Percentiles rank a stretch among this genome's conserved stretches.
phyloP scores from a whole-genome alignment of 92 coral and sea anemone species.

The Zoanthus sansibaricus region DNA sequence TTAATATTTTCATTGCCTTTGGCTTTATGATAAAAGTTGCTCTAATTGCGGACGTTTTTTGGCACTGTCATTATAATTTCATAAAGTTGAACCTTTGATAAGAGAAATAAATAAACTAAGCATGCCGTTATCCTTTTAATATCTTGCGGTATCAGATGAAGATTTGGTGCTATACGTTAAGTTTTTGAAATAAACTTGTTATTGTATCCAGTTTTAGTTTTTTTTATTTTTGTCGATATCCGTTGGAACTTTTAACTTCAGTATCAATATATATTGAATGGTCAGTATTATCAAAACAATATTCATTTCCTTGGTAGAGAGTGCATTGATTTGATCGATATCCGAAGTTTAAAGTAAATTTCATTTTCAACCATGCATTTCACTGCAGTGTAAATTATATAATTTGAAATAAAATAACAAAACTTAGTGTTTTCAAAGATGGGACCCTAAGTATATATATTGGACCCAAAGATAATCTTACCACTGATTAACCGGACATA shows the following conservation, averaged over 20 bases:
- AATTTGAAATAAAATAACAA: not conserved
- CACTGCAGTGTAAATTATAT: not conserved
- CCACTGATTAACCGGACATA: not conserved
- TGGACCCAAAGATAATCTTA: not conserved
- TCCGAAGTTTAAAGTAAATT: not conserved
- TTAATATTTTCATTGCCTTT: not conserved
- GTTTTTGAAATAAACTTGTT: not conserved
- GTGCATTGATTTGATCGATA: not conserved
- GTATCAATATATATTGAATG: not conserved
- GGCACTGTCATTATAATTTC: too few species aligned
- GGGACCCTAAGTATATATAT: not conserved
- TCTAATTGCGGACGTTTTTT: constrained; percentile 1
- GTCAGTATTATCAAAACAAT: not conserved
- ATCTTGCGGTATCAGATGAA: not conserved
- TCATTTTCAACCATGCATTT: not conserved
- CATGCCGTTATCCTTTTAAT: too few species aligned
- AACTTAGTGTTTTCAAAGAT: not conserved
- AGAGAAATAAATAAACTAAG: too few species aligned
- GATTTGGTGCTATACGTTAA: not conserved
- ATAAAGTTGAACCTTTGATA: too few species aligned
- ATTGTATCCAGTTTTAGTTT: too few species aligned
- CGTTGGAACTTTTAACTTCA: not conserved
- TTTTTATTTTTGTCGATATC: too few species aligned
- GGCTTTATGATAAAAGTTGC: not conserved
- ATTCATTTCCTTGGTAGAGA: not conserved